Base-by-base conservation (phyloP, 2,797 vertebrate genomes). In the Borostomias antarcticus region DNA sequence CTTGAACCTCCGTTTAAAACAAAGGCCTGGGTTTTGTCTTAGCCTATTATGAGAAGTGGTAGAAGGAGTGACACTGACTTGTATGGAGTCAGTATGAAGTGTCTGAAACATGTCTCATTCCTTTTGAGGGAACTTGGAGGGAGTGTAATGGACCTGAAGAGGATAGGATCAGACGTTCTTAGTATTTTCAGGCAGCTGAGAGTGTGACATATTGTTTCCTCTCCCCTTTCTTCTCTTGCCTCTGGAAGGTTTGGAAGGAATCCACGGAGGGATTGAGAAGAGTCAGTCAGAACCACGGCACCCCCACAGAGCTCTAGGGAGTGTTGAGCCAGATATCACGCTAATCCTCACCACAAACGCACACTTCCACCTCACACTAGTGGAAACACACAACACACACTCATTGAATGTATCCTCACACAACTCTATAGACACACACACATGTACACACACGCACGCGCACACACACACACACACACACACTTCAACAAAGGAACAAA, bases 1-100 rank as follows among this genome's bases (percentile, higher is more conserved):
- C 73, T 82, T 88, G 85, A 87, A 88, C 86, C 68, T 81, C 84
- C 79, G 79, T 82, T 82, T 9, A 43, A 85, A 73, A 64, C 73
- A 26, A 60, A 78, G 66, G 54, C 60, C 88, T 90, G 87, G 82
- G 64, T 81, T 88, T 79, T 79, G 77, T 91, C 84, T 9, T 47
- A 60, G 58, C 64, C 74, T 63, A 83, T 83, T 87, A 77, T 59
- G 70, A 77, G 75, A 85, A 83, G 77, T 72, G 54, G 77, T 8
- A 25, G 21, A 54, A 58, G 77, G 78, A 83, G 80, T 68, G 77
- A 85, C 70, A 82, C 73, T 64, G 73, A 75, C 63, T 77, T 57
- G 57, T 62, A 66, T 52, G n/a, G 19, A 52, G 32, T 19, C 47
- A 65, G 65, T 74, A 62, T 63, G 77, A 85, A 85, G 54, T 51